Evolutionary conservation across 2,888 invertebrate species (phyloP).

Genomic region (Ophion ellenae): DNA sequence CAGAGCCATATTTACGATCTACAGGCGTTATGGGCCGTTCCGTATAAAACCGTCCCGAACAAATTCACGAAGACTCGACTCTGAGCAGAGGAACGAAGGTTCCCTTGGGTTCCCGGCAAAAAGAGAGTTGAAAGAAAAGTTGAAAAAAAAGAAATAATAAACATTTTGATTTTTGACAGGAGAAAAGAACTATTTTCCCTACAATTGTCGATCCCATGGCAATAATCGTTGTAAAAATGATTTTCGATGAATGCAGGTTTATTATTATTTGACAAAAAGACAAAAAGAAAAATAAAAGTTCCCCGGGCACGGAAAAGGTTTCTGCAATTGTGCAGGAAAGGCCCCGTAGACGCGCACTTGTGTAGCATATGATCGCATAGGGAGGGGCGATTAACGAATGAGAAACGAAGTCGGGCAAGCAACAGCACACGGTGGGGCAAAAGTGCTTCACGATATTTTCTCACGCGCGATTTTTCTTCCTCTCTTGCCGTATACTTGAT

Average conservation of each 20-base stretch:
- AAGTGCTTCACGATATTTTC: conserved; percentile 59
- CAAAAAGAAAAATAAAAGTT: not conserved
- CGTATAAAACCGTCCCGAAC: not conserved
- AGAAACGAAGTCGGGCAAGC: conserved; percentile 62
- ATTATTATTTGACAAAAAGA: too few species aligned
- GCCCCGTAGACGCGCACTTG: conserved; percentile 3
- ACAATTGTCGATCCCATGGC: too few species aligned
- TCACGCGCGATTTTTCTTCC: conserved; percentile 24
- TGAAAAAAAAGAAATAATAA: too few species aligned
- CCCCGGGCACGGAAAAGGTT: not conserved
- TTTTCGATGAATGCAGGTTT: too few species aligned
- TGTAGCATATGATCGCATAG: conserved; percentile 56
- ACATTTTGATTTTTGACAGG: too few species aligned
- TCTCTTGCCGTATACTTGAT: conserved; percentile 14
- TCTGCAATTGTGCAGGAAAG: not conserved
- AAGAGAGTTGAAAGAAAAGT: too few species aligned
- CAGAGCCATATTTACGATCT: conserved; percentile 48
- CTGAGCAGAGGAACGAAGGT: not conserved
- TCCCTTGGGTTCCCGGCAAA: too few species aligned
- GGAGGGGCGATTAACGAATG: conserved; percentile 65
- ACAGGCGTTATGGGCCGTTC: conserved; percentile 21
- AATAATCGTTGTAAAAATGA: too few species aligned
- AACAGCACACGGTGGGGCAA: conserved; percentile 25
- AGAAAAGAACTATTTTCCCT: too few species aligned
- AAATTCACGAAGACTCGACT: not conserved